Evolutionary conservation across 2,113 vertebrate genomes (phyloP).

Genomic region (Nibea albiflora): DNA sequence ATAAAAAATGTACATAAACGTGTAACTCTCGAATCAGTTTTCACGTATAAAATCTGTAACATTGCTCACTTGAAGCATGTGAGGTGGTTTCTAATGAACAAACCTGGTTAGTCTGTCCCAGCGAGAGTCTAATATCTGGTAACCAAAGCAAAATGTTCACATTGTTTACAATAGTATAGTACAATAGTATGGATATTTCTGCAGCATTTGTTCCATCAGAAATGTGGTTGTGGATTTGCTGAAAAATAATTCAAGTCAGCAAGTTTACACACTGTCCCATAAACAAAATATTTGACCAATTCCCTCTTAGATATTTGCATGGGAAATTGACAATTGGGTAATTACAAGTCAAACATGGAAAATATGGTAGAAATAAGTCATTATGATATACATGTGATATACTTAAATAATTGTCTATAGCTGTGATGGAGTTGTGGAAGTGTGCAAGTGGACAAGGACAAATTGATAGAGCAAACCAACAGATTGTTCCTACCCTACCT

Average conservation of each 20-base stretch:
- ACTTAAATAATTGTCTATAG: neutral
- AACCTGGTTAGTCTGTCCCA: too few relatives aligned
- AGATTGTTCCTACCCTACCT: neutral
- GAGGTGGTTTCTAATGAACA: neutral
- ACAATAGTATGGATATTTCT: too few relatives aligned
- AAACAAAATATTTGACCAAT: neutral
- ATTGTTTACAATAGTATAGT: neutral
- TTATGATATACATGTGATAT: neutral
- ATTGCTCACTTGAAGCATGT: neutral
- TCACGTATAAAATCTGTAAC: neutral
- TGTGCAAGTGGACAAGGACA: too few relatives aligned
- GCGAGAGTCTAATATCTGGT: neutral
- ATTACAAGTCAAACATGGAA: neutral
- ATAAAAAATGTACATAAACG: slow-evolving; percentile 33
- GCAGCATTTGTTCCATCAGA: neutral
- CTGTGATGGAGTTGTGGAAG: neutral
- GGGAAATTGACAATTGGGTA: neutral
- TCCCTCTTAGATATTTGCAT: neutral
- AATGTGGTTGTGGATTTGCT: neutral
- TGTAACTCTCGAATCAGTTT: neutral
- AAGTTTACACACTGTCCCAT: neutral
- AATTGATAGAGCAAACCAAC: neutral
- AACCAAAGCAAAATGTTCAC: neutral
- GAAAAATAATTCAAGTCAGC: neutral
- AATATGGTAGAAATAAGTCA: neutral